Conservation (phyloP, 2,113 vertebrate genomes). For the Xiphophorus maculatus region DNA sequence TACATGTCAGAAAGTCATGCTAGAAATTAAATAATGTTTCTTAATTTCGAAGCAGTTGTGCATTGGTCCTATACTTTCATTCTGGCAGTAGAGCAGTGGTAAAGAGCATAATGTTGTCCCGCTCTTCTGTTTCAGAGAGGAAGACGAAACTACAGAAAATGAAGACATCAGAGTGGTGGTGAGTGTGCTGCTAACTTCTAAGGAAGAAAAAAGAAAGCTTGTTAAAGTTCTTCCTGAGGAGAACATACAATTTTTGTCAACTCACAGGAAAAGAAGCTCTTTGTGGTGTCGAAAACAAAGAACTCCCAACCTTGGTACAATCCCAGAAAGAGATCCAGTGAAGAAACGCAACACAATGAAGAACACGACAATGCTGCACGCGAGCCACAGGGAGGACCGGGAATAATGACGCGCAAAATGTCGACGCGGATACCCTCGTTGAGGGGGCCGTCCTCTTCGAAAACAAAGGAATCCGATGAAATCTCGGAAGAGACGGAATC, state of each 20-base stretch:
- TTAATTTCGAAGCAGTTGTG: too few relatives aligned
- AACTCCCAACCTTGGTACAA: slow-evolving; percentile 10
- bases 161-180: slow-evolving; percentile 77
- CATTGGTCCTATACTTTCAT: too few relatives aligned
- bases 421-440: not conserved
- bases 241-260: not conserved
- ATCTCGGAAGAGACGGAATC: not conserved
- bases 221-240: fast-evolving
- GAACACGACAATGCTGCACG: too few relatives aligned
- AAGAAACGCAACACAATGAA: not conserved
- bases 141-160: slow-evolving; percentile 33
- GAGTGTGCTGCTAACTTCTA: slow-evolving; percentile 16
- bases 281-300: slow-evolving; percentile 35
- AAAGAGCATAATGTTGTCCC: too few relatives aligned
- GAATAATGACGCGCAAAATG: not conserved
- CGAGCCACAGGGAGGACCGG: not conserved
- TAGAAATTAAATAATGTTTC: too few relatives aligned
- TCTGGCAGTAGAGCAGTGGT: too few relatives aligned
- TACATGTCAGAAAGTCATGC: too few relatives aligned
- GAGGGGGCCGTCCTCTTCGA: not conserved
- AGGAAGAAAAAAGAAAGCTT: not conserved
- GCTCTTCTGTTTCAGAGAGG: slow-evolving; percentile 23
- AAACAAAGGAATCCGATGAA: not conserved
- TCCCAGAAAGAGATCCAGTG: not conserved
- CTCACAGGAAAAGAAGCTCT: slow-evolving; percentile 50